phyloP scores from a whole-genome alignment of 2,888 invertebrate genomes.

The Sympetrum striolatum region DNA sequence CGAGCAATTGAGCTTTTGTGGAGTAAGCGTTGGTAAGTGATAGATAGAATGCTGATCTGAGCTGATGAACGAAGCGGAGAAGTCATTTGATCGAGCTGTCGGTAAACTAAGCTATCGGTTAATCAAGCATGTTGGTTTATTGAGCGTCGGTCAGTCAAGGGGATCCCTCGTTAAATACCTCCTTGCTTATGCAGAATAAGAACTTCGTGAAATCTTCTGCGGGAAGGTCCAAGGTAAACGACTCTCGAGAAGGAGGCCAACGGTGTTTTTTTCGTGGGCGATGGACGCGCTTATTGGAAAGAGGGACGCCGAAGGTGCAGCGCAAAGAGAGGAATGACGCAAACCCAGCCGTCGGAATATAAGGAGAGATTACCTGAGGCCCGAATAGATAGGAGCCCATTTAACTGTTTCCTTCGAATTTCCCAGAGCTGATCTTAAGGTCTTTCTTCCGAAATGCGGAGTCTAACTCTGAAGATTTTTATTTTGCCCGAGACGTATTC shows the following conservation, averaged over 20 bases:
- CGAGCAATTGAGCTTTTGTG: too few relatives aligned
- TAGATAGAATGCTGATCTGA: too few relatives aligned
- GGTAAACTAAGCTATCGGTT: too few relatives aligned
- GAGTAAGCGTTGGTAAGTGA: too few relatives aligned
- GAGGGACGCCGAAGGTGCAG: neutral
- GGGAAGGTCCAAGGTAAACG: neutral
- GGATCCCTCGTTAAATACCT: too few relatives aligned
- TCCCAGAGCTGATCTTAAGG: neutral
- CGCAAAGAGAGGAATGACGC: neutral
- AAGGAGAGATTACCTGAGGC: neutral
- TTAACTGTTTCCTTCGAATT: neutral
- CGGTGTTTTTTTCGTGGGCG: neutral
- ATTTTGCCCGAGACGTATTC: neutral
- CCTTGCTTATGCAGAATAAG: neutral
- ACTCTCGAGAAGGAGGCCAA: neutral
- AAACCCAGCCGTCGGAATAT: neutral
- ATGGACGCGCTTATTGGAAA: neutral
- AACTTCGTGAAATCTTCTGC: neutral
- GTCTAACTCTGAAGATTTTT: neutral
- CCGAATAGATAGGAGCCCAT: neutral
- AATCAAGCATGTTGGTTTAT: too few relatives aligned
- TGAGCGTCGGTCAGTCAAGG: too few relatives aligned
- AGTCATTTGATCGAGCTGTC: too few relatives aligned
- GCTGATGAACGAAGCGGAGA: too few relatives aligned
- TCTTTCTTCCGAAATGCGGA: neutral